These are phyloP conservation scores for Nasonia oneida DNA, from an alignment of 2,888 invertebrate genomes.

Conservation along the genomic window DNA sequence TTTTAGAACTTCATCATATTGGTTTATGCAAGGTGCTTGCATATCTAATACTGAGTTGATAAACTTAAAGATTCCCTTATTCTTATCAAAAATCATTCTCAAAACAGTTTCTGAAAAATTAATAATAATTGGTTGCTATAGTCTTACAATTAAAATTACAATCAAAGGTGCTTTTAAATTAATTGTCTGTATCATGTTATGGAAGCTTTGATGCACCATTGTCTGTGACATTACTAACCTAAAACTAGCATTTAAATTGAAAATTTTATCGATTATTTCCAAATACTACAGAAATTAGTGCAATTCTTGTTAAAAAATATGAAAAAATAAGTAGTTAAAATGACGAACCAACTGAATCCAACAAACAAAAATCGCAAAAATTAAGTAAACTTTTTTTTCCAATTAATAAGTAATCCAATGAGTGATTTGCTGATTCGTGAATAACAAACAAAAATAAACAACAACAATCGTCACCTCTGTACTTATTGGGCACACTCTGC, in stretches of 20 bases:
- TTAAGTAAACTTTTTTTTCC: not conserved
- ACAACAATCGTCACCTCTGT: slow-evolving; percentile 26
- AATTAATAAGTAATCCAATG: not conserved
- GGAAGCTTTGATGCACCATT: not conserved
- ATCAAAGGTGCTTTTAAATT: not conserved
- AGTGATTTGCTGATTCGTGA: not conserved
- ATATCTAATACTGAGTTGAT: slow-evolving; percentile 29
- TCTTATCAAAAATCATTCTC: slow-evolving; percentile 51
- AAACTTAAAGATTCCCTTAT: slow-evolving; percentile 50
- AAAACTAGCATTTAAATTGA: not conserved
- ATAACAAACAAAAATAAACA: not conserved
- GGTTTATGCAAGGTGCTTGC: not conserved
- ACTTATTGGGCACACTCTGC: slow-evolving; percentile 1
- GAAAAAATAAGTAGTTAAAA: not conserved
- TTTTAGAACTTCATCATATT: slow-evolving; percentile 26
- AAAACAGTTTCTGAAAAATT: slow-evolving; percentile 49
- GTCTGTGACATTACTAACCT: not conserved
- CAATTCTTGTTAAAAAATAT: not conserved
- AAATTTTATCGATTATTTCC: not conserved
- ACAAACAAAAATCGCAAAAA: not conserved
- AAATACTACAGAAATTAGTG: not conserved
- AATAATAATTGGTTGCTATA: not conserved
- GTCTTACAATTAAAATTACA: not conserved
- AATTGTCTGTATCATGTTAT: not conserved
- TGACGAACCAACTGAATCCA: not conserved